Evolutionary conservation across 2,888 invertebrate species (phyloP), one percentile per base, ranked within the genome.

Genomic region (Drosophila fulvimacula): DNA sequence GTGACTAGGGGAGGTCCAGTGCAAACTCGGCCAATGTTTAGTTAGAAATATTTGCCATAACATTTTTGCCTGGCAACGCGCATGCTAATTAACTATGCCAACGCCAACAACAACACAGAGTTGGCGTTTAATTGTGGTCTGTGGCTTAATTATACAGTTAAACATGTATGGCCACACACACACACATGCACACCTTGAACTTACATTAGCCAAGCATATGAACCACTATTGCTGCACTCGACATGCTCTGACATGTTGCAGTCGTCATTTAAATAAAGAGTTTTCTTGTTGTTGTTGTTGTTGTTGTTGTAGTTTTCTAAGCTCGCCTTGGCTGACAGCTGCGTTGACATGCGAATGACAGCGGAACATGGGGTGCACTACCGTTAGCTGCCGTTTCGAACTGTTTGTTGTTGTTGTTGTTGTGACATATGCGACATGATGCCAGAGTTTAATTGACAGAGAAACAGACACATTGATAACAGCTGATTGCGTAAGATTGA

Each of bases 401-500:
- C 61, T 62, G 0, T 15, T 15, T 36, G 49, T 3, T 49, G 68
- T 13, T 41, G 41, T 13, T 49, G 49, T 3, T 49, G 64, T 68
- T 77, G 78, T 79, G 68, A 78, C 71, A 77, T 76, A 66, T 64
- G 65, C 52, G 85, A 74, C 88, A 76, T 65, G 77, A 68, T 71
- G 73, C 57, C 62, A 61, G 64, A 70, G 59, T 56, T 75, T 77
- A 79, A 82, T 79, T 84, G 88, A 83, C 77, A 79, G 46, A 27
- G n/a, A 9, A 73, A 69, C 85, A 78, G 79, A 73, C 88, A 71
- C 87, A 70, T 68, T 73, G 85, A 79, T 85, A 79, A 52, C 75
- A 77, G 68, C 73, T 34, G 55, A 55, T 62, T 55, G 46, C 38
- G 15, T 30, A 58, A 66, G 48, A 30, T 53, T 59, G 75, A 76